Percentiles rank a stretch among this genome's conserved stretches.
phyloP scores from a whole-genome alignment of 2,113 vertebrate genomes.

The Pao palembangensis region DNA sequence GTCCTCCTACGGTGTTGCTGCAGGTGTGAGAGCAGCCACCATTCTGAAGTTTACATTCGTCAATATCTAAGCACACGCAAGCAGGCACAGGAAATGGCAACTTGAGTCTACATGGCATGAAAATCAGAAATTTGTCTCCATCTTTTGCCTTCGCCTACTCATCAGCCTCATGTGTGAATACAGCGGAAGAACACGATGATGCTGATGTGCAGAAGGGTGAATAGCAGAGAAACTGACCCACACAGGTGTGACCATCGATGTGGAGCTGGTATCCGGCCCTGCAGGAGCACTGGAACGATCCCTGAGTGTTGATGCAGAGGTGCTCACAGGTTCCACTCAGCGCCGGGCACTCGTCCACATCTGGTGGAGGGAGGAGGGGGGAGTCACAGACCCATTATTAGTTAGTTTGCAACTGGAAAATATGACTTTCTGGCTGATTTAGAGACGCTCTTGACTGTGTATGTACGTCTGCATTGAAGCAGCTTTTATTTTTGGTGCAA shows the following conservation, averaged over 20 bases:
- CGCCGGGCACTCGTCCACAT: slow-evolving; percentile 72
- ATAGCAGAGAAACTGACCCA: slow-evolving; percentile 65
- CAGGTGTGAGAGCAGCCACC: slow-evolving; percentile 77
- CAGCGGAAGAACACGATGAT: background rate
- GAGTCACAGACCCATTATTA: slow-evolving; percentile 9
- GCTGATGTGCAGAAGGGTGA: background rate
- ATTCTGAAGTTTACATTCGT: slow-evolving; percentile 78
- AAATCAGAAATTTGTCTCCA: background rate
- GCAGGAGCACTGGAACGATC: slow-evolving; percentile 76
- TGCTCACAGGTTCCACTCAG: slow-evolving; percentile 68
- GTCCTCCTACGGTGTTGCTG: slow-evolving; percentile 72
- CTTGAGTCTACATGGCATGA: background rate
- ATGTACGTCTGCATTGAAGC: too few species aligned
- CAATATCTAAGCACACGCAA: slow-evolving; percentile 61
- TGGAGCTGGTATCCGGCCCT: slow-evolving; percentile 75
- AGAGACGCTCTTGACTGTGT: too few species aligned
- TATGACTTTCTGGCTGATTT: too few species aligned
- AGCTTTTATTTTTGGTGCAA: too few species aligned
- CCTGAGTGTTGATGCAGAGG: slow-evolving; percentile 71
- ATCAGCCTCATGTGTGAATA: background rate
- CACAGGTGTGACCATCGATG: slow-evolving; percentile 72
- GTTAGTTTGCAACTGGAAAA: too few species aligned
- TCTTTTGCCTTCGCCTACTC: too few species aligned
- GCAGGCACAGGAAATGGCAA: slow-evolving; percentile 1
- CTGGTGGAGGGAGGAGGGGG: slow-evolving; percentile 40